Base-by-base conservation (phyloP, 1,140 invertebrate genomes). In the Acromyrmex heyeri region DNA sequence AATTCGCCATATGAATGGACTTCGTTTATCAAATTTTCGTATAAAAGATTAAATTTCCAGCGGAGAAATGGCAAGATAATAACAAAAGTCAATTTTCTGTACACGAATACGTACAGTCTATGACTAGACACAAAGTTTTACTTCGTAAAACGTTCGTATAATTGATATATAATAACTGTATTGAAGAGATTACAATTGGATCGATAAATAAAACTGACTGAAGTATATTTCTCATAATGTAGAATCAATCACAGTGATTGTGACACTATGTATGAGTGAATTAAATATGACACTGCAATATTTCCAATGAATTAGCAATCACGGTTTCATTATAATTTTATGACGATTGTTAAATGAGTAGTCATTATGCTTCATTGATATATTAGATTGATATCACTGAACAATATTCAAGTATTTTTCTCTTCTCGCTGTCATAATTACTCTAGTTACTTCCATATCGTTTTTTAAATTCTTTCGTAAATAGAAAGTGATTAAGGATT, bases 251-350 rank as follows among this genome's bases (percentile, higher is more conserved):
- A 75, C 55, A 62, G 55, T 12, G 69, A 83, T 62, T 73, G 67
- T 82, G 55, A 83, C 53, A 61, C 38, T 61, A 44, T 44, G 38
- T 44, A 7, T 44, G 38, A 8, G 38, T 44, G 79, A 83, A 83
- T 75, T 75, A 73, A 83, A 83, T 81, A 70, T 83, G 38, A 75
- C 57, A 61, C 30, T 38, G 38, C 79, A 75, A 75, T 83, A 83
- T 83, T 83, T 83, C 55, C 38, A 83, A 61, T 73, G 14, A 83
- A 83, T 83, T 73, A 75, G 48, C 70, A 61, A 73, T 83, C 55
- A 61, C 53, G 21, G 24, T 82, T 44, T 27, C 70, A 75, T 73
- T 57, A 83, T 75, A 83, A 83, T 61, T 83, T 48, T 83, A 62
- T 61, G 79, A 59, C 18, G 69, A 44, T 21, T 75, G 57, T 83